Conservation (phyloP, 2,113 vertebrate species). For the Vidua chalybeata region DNA sequence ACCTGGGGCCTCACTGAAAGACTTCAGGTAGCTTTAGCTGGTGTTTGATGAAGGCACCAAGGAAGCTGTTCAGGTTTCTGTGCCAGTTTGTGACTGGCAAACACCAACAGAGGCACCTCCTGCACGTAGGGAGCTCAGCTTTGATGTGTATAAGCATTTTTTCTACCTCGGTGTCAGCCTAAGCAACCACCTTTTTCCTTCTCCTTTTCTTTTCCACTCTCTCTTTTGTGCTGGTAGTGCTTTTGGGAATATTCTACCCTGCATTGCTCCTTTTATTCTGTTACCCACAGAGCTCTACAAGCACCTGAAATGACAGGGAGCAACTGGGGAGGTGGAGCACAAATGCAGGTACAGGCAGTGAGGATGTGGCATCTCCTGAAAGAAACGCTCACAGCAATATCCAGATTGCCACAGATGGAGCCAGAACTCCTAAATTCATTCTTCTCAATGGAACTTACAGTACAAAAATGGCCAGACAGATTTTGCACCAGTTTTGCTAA, state of each 20-base stretch:
- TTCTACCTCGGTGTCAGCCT: not conserved
- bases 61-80: not conserved
- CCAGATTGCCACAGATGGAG: not conserved
- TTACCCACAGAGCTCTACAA: not conserved
- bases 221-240: not conserved
- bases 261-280: not conserved
- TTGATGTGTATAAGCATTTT: not conserved
- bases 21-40: not conserved
- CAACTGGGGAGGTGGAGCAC: not conserved
- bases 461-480: conserved; percentile 1
- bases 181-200: not conserved
- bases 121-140: not conserved
- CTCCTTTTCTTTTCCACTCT: not conserved
- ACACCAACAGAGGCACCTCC: not conserved
- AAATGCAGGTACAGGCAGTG: not conserved
- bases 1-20: not conserved
- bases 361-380: not conserved
- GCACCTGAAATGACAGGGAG: not conserved
- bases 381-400: not conserved
- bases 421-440: not conserved
- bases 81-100: not conserved
- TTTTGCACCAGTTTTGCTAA: conserved; percentile 16
- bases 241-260: not conserved
- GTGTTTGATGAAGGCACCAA: not conserved
- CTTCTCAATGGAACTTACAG: not conserved